Percentiles rank a stretch among this genome's conserved stretches.
Evolutionary conservation across 2,888 invertebrate species (phyloP).

Genomic region (Malthinus flaveolus): DNA sequence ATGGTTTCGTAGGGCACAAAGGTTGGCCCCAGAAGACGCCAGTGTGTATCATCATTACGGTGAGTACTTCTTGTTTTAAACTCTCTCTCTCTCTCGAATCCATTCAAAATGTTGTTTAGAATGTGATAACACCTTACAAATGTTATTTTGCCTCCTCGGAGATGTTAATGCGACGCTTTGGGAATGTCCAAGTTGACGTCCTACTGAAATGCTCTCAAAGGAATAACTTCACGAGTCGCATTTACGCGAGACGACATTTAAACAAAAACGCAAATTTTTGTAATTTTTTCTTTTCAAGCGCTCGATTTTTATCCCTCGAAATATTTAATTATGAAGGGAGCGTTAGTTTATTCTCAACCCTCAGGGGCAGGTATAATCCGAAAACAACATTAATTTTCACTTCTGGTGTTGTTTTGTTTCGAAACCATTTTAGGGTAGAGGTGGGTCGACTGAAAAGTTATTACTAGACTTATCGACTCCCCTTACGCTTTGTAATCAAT

Average conservation of each 20-base stretch:
- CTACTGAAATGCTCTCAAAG: conserved; percentile 26
- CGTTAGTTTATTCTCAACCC: background rate
- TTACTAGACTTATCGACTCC: too few species aligned
- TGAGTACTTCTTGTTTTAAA: conserved; percentile 52
- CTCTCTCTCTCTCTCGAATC: background rate
- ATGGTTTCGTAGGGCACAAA: conserved; percentile 85
- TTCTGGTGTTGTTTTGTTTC: background rate
- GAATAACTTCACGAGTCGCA: conserved; percentile 15
- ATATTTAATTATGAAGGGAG: conserved; percentile 2
- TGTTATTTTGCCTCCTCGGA: conserved; percentile 39
- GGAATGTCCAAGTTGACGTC: conserved; percentile 37
- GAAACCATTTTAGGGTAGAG: too few species aligned
- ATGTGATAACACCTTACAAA: conserved; percentile 31
- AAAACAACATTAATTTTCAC: conserved; percentile 5
- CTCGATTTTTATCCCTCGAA: background rate
- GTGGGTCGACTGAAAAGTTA: too few species aligned
- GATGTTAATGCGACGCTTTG: conserved; percentile 38
- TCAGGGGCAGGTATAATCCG: background rate
- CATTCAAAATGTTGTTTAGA: conserved; percentile 6
- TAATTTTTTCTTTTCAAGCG: background rate
- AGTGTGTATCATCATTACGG: conserved; percentile 90
- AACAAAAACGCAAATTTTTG: conserved; percentile 1
- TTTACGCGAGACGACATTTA: background rate
- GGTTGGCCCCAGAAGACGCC: conserved; percentile 81
- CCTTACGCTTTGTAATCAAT: too few species aligned